Evolutionary conservation across 2,888 invertebrate species (phyloP).

Genomic region (Xestia rhomboidea): DNA sequence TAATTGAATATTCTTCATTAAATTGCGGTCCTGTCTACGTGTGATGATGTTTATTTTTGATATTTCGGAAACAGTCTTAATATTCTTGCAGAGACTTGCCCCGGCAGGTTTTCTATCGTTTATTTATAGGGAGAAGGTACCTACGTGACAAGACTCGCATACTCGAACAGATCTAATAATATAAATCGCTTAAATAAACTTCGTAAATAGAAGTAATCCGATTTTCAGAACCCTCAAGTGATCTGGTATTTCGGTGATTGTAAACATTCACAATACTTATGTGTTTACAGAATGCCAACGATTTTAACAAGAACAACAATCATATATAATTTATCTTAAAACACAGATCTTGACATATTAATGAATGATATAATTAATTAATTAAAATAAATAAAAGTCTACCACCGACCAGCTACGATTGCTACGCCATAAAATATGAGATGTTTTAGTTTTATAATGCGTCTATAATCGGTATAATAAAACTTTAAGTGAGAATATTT

Average conservation of each 20-base stretch:
- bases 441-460: conserved; percentile 29
- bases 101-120: conserved; percentile 47
- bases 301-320: neutral
- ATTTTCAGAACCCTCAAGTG: conserved; percentile 19
- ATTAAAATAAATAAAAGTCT: conserved; percentile 12
- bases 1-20: conserved; percentile 39
- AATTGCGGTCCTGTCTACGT: conserved; percentile 13
- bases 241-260: conserved; percentile 18
- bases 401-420: neutral
- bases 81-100: conserved; percentile 21
- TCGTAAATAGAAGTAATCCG: conserved; percentile 42
- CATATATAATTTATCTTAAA: neutral
- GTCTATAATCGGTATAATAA: conserved; percentile 18
- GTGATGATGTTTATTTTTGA: conserved; percentile 13
- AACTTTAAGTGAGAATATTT: conserved; percentile 19
- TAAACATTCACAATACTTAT: neutral
- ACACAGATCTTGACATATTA: neutral
- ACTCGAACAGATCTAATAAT: conserved; percentile 51
- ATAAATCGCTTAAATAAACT: conserved; percentile 36
- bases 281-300: neutral
- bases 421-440: conserved; percentile 11
- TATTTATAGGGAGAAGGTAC: conserved; percentile 60
- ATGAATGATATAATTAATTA: neutral
- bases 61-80: conserved; percentile 39
- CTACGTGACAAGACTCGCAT: conserved; percentile 71